phyloP scores from a whole-genome alignment of 2,888 invertebrate species.

The Lasioglossum marginatum region DNA sequence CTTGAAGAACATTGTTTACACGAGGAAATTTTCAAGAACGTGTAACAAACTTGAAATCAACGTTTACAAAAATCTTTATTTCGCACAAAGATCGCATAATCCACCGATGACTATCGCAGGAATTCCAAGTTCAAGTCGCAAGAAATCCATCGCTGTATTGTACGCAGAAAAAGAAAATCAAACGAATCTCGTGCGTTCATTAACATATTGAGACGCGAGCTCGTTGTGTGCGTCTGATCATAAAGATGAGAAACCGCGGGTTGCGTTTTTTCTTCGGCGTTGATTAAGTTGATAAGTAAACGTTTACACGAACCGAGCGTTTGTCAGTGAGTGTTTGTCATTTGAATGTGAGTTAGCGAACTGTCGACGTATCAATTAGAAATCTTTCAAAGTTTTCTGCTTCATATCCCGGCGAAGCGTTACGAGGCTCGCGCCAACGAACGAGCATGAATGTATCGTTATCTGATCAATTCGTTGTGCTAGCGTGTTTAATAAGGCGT shows the following conservation, averaged over 20 bases:
- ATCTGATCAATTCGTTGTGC: not conserved
- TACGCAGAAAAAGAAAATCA: not conserved
- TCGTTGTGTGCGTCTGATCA: conserved; percentile 11
- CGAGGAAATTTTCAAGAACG: not conserved
- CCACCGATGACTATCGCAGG: not conserved
- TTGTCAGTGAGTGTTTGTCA: not conserved
- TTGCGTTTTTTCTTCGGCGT: not conserved
- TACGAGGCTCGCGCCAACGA: not conserved
- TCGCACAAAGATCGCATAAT: not conserved
- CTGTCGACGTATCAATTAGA: not conserved
- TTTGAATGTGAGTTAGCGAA: not conserved
- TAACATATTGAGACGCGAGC: not conserved
- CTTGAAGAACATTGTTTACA: not conserved
- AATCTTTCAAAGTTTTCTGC: not conserved
- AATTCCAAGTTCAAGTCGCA: not conserved
- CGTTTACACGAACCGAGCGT: not conserved
- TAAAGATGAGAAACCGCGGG: not conserved
- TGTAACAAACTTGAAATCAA: too few relatives aligned
- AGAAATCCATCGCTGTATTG: not conserved
- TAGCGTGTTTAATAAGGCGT: conserved; percentile 11
- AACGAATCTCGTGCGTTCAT: not conserved
- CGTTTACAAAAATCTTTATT: not conserved
- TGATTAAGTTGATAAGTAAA: not conserved
- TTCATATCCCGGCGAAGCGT: not conserved
- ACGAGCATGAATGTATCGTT: not conserved